Percentiles rank a stretch among this genome's conserved stretches.
phyloP scores from a whole-genome alignment of 2,113 vertebrate species.

The Phyllopteryx taeniolatus region DNA sequence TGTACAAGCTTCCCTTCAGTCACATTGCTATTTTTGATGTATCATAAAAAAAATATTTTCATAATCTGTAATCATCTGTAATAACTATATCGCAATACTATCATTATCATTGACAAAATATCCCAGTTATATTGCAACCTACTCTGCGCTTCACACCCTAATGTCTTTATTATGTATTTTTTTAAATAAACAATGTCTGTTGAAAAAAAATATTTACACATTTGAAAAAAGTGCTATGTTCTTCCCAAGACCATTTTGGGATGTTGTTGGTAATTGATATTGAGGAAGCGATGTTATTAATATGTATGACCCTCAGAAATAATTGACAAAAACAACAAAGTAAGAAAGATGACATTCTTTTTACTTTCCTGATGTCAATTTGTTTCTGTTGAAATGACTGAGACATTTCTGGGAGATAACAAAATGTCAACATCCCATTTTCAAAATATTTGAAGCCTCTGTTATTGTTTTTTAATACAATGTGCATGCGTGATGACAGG shows the following conservation, averaged over 20 bases:
- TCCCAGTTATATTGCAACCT: neutral
- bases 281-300: slow-evolving; percentile 37
- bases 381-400: slow-evolving; percentile 55
- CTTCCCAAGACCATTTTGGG: slow-evolving; percentile 18
- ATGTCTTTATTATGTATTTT: neutral
- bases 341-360: slow-evolving; percentile 51
- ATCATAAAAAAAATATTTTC: too few relatives aligned
- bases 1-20: too few relatives aligned
- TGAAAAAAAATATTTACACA: neutral
- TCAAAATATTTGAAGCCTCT: slow-evolving; percentile 40
- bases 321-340: slow-evolving; percentile 43
- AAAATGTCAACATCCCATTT: slow-evolving; percentile 38
- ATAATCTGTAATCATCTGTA: too few relatives aligned
- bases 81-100: neutral
- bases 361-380: slow-evolving; percentile 55
- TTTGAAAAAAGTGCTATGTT: slow-evolving; percentile 6
- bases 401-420: slow-evolving; percentile 36
- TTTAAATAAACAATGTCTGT: neutral
- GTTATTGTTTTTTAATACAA: slow-evolving; percentile 47
- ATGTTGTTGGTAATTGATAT: slow-evolving; percentile 31
- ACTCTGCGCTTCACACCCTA: neutral
- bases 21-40: too few relatives aligned
- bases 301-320: slow-evolving; percentile 38
- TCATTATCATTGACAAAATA: neutral
- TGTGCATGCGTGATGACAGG: slow-evolving; percentile 20